These are phyloP conservation scores for Denticeps clupeoides DNA, from an alignment of 2,797 vertebrate species.

Conservation along the genomic window DNA sequence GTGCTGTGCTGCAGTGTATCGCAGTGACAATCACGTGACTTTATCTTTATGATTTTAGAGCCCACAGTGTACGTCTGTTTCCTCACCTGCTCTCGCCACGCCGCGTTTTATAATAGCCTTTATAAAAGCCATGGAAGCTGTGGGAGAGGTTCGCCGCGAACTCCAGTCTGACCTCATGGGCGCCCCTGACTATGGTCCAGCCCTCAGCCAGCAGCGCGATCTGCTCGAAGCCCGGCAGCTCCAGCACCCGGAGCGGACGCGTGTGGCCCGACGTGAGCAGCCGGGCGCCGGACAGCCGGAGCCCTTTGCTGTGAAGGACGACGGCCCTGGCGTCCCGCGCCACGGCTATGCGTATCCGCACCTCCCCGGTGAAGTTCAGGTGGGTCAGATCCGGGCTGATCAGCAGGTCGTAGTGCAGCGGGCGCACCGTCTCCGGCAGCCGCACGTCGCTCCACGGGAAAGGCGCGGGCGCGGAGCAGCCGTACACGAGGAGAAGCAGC, in stretches of 20 bases:
- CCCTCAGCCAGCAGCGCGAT: slow-evolving; percentile 57
- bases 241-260: slow-evolving; percentile 43
- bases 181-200: slow-evolving; percentile 44
- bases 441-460: slow-evolving; percentile 76
- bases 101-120: slow-evolving; percentile 72
- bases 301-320: slow-evolving; percentile 67
- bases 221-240: slow-evolving; percentile 60
- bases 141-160: slow-evolving; percentile 72
- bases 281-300: slow-evolving; percentile 51
- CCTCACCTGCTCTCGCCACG: slow-evolving; percentile 69
- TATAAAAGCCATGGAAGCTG: slow-evolving; percentile 79
- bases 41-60: too few species aligned
- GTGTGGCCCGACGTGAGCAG: slow-evolving; percentile 36
- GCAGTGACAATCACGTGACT: too few species aligned
- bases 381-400: slow-evolving; percentile 80
- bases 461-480: too few species aligned
- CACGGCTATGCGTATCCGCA: slow-evolving; percentile 57
- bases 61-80: not conserved
- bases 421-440: slow-evolving; percentile 59
- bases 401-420: slow-evolving; percentile 67
- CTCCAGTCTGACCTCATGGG: slow-evolving; percentile 58
- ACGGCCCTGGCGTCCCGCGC: slow-evolving; percentile 50
- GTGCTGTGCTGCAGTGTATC: too few species aligned
- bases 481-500: too few species aligned
- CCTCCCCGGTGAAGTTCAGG: slow-evolving; percentile 58